phyloP scores from a whole-genome alignment of 1,140 invertebrate genomes.

The Piezodorus guildinii region DNA sequence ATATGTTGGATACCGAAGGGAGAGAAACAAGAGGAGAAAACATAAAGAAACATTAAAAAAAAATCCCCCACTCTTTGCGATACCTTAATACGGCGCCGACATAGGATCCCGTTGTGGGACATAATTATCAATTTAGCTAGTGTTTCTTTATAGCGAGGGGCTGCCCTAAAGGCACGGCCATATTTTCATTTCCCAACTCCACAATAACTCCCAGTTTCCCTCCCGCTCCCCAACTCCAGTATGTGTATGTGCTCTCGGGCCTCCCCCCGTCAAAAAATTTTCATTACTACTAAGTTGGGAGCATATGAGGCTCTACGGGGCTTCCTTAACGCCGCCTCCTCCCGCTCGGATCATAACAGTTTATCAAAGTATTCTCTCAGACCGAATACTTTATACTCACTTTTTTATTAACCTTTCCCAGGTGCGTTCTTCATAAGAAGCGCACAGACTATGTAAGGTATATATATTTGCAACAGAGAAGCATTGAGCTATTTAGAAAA shows the following conservation, averaged over 20 bases:
- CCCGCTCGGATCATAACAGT: neutral
- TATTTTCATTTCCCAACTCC: neutral
- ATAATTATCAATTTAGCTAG: conserved; percentile 7
- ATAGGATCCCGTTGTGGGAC: conserved; percentile 4
- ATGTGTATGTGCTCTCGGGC: neutral
- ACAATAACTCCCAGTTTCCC: conserved; percentile 4
- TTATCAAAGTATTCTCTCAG: neutral
- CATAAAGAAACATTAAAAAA: conserved; percentile 6
- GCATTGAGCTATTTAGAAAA: too few relatives aligned
- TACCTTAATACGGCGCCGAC: conserved; percentile 1
- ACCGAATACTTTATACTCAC: neutral
- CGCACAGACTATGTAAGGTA: too few relatives aligned
- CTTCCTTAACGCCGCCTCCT: neutral
- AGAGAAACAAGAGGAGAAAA: neutral
- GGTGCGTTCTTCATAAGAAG: too few relatives aligned
- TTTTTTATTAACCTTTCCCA: conserved; percentile 4
- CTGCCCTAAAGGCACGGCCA: neutral
- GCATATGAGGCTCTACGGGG: neutral
- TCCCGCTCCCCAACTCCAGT: neutral
- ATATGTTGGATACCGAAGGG: too few relatives aligned
- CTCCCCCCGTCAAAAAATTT: conserved; percentile 4
- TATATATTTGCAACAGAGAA: too few relatives aligned
- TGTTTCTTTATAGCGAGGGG: conserved; percentile 5
- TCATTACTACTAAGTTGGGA: conserved; percentile 2
- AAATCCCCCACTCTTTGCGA: neutral